Evolutionary conservation across 2,113 vertebrate species (phyloP).

Genomic region (Cynopterus brachyotis): DNA sequence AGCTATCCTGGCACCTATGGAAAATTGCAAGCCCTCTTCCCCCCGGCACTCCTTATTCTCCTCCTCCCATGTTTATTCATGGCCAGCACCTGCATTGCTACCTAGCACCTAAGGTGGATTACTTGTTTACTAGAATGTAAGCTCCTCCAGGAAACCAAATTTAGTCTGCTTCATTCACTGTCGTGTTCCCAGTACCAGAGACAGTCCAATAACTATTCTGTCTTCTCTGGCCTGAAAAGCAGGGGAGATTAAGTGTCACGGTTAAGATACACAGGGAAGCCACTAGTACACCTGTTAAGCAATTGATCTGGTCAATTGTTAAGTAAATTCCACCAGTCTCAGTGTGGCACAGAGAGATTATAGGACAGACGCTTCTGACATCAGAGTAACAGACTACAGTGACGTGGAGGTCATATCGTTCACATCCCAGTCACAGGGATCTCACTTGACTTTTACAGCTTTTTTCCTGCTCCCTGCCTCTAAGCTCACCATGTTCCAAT

Average conservation of each 20-base stretch:
- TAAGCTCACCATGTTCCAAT: neutral
- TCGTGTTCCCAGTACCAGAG: neutral
- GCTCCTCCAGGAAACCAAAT: neutral
- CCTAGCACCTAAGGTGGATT: no score
- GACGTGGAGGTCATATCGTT: fast-evolving
- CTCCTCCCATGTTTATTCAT: neutral
- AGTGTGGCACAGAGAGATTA: neutral
- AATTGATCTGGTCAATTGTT: neutral
- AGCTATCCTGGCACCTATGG: neutral
- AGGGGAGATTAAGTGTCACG: neutral
- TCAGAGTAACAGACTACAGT: neutral
- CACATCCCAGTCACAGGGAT: neutral
- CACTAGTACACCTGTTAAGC: neutral
- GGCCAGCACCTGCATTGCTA: neutral
- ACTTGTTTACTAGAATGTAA: neutral
- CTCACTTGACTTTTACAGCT: neutral
- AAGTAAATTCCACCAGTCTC: neutral
- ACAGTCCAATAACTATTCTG: neutral
- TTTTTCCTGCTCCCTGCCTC: neutral
- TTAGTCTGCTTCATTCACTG: neutral
- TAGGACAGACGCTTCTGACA: neutral
- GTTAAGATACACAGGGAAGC: neutral
- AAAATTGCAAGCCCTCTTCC: neutral
- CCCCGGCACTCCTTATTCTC: neutral
- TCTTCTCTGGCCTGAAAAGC: neutral